Percentiles rank a stretch among this genome's conserved stretches.
phyloP scores from a whole-genome alignment of 2,113 vertebrate genomes.

The Formicarius rufipectus region DNA sequence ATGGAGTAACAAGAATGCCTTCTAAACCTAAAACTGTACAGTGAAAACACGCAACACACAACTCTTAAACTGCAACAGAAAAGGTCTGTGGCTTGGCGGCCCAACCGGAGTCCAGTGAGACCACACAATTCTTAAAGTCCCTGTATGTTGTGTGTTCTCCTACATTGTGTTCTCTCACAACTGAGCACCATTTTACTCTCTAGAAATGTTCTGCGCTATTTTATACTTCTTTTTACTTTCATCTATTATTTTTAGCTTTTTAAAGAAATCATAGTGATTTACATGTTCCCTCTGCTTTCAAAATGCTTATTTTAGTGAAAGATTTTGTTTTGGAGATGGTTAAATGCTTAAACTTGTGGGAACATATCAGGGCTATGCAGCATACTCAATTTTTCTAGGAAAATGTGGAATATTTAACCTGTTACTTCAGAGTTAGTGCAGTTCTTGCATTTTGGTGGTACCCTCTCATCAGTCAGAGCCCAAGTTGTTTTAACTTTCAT shows the following conservation, averaged over 20 bases:
- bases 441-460: neutral
- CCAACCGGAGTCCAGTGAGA: no score
- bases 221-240: neutral
- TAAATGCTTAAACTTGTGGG: neutral
- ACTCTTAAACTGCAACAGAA: no score
- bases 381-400: neutral
- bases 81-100: no score
- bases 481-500: neutral
- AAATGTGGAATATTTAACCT: neutral
- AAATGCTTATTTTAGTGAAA: neutral
- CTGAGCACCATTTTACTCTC: neutral
- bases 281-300: conserved; percentile 7
- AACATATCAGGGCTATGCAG: neutral
- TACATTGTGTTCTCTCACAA: no score
- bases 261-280: conserved; percentile 18
- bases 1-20: no score
- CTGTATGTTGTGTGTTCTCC: no score
- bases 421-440: neutral
- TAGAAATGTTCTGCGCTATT: neutral
- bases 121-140: no score
- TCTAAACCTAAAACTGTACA: no score
- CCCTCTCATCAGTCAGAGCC: neutral
- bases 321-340: conserved; percentile 2
- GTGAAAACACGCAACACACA: no score
- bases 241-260: neutral